A percentile compares a stretch with the other conserved stretches of the same genome.
phyloP scores from a whole-genome alignment of 2,888 invertebrate species.

The Trichogramma dendrolimi region DNA sequence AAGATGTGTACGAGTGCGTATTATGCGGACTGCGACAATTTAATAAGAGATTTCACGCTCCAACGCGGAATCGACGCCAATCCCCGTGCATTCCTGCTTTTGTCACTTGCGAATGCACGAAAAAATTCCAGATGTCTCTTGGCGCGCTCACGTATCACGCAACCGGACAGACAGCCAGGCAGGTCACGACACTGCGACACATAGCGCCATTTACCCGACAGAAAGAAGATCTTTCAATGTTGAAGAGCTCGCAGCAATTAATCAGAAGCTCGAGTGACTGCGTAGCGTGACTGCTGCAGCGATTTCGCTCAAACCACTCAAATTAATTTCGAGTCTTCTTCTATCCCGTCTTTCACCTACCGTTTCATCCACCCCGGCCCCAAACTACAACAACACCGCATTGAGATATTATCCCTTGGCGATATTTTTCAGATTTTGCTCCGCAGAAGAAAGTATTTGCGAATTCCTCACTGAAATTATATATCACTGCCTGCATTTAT shows the following conservation, averaged over 20 bases:
- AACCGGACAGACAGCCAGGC: no score
- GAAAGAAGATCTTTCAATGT: no score
- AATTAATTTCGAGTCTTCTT: conserved; percentile 48
- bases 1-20: no score
- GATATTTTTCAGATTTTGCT: no score
- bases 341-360: background rate
- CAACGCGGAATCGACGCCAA: conserved; percentile 5
- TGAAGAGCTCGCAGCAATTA: conserved; percentile 16
- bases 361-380: background rate
- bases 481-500: no score
- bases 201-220: no score
- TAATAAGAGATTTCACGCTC: conserved; percentile 24
- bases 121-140: conserved; percentile 24
- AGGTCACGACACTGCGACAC: no score
- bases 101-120: background rate
- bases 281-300: conserved; percentile 7
- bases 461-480: no score
- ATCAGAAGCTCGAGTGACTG: conserved; percentile 9
- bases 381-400: no score
- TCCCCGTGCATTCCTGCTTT: conserved; percentile 15
- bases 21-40: conserved; percentile 2
- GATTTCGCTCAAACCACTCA: conserved; percentile 43
- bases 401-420: no score
- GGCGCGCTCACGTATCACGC: no score
- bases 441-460: no score